Conservation (phyloP, 1,140 invertebrate genomes). For the Yoshiicerus persimilis region DNA sequence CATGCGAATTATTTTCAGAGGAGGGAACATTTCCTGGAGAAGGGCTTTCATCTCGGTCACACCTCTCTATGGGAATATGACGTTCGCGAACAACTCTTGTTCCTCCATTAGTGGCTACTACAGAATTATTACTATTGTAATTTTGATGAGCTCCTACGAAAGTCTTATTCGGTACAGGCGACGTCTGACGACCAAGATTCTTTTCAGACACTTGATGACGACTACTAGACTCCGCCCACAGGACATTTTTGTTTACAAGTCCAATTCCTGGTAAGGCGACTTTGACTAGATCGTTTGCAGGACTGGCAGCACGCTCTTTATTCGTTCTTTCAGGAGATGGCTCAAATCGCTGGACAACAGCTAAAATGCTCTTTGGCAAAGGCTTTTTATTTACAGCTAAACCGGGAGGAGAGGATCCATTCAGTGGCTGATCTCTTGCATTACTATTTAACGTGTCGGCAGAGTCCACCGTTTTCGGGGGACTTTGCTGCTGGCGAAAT, state of each 20-base stretch:
- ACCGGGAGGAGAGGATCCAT: neutral
- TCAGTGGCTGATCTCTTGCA: neutral
- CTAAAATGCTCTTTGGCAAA: slow-evolving; percentile 49
- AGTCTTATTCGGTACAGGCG: neutral
- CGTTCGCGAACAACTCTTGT: neutral
- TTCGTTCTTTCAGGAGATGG: neutral
- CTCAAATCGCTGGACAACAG: slow-evolving; percentile 48
- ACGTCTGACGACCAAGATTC: neutral
- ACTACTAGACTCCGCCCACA: slow-evolving; percentile 41
- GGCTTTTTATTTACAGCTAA: slow-evolving; percentile 27
- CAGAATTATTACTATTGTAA: neutral
- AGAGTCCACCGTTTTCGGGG: neutral
- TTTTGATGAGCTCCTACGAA: neutral
- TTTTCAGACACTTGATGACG: slow-evolving; percentile 34
- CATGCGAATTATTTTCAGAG: neutral
- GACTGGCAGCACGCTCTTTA: neutral
- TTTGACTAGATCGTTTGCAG: slow-evolving; percentile 15
- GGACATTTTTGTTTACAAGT: slow-evolving; percentile 23
- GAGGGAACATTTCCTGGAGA: neutral
- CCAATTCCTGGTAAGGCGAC: neutral
- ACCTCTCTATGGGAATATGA: slow-evolving; percentile 44
- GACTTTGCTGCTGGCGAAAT: slow-evolving; percentile 1
- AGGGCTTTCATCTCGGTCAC: slow-evolving; percentile 4
- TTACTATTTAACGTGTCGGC: neutral
- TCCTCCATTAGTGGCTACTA: neutral